Evolutionary conservation across 2,113 vertebrate species (phyloP).

Genomic region (Crotalus viridis): DNA sequence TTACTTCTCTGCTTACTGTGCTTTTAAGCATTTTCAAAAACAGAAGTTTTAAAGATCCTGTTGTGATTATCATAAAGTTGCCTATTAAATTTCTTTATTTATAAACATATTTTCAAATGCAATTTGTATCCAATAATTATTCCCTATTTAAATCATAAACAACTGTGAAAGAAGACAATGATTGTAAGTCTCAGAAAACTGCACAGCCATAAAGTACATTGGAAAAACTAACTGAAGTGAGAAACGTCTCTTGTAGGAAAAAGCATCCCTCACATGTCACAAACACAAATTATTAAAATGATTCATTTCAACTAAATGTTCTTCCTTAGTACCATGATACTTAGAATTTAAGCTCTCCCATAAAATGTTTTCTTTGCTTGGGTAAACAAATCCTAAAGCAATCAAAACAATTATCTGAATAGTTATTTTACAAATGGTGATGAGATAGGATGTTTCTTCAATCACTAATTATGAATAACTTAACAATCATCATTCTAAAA

Average conservation of each 20-base stretch:
- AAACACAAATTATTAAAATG: slow-evolving; percentile 44
- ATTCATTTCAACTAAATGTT: slow-evolving; percentile 48
- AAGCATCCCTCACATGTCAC: slow-evolving; percentile 16
- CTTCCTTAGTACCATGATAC: slow-evolving; percentile 46
- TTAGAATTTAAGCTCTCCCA: slow-evolving; percentile 49
- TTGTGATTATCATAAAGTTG: neutral
- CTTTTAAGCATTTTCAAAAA: neutral
- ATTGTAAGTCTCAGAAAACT: slow-evolving; percentile 34
- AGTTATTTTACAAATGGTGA: neutral
- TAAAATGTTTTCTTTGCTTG: slow-evolving; percentile 49
- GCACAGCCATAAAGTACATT: slow-evolving; percentile 15
- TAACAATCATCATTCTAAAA: neutral
- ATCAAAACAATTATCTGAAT: neutral
- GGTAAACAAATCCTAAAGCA: neutral
- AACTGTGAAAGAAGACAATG: neutral
- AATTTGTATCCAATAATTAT: neutral
- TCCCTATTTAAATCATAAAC: neutral
- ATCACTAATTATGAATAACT: neutral
- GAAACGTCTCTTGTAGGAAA: neutral
- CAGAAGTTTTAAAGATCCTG: neutral
- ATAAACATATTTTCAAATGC: neutral
- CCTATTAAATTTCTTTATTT: neutral
- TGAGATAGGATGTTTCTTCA: neutral
- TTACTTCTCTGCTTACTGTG: neutral
- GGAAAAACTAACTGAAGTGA: slow-evolving; percentile 39